Conservation (phyloP, 2,113 vertebrate genomes). For the Oncorhynchus keta region DNA sequence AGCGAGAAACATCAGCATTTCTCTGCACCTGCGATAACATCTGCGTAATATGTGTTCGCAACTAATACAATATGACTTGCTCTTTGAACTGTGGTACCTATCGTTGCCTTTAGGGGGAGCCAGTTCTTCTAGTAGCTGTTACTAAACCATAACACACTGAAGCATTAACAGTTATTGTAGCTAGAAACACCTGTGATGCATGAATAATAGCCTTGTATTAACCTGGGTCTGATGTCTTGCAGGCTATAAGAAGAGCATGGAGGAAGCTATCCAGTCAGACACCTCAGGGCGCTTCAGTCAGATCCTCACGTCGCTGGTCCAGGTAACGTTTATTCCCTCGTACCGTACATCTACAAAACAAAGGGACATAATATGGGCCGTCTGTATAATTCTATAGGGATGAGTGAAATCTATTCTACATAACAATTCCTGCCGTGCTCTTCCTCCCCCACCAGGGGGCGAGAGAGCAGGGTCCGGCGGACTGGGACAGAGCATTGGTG, state of each 20-base stretch:
- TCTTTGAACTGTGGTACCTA: too few relatives aligned
- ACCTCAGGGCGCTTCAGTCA: conserved; percentile 91
- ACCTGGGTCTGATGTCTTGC: neutral
- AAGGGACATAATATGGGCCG: neutral
- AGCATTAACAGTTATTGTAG: too few relatives aligned
- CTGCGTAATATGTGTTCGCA: too few relatives aligned
- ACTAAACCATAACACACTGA: too few relatives aligned
- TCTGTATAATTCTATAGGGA: neutral
- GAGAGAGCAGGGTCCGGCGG: conserved; percentile 83
- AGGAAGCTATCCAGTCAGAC: conserved; percentile 87
- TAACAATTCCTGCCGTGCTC: neutral
- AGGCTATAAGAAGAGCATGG: conserved; percentile 87
- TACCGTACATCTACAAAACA: neutral
- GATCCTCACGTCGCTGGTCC: conserved; percentile 88
- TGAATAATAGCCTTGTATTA: too few relatives aligned
- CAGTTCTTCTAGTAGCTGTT: too few relatives aligned
- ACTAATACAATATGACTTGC: too few relatives aligned
- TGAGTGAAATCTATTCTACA: neutral
- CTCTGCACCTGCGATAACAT: too few relatives aligned
- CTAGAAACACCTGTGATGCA: too few relatives aligned
- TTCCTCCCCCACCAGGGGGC: conserved; percentile 77
- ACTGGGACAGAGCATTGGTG: conserved; percentile 73
- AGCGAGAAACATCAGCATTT: too few relatives aligned
- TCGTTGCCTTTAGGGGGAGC: too few relatives aligned
- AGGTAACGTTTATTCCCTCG: conserved; percentile 69